Conservation (phyloP, 2,888 invertebrate species). For the Desoria tigrina region DNA sequence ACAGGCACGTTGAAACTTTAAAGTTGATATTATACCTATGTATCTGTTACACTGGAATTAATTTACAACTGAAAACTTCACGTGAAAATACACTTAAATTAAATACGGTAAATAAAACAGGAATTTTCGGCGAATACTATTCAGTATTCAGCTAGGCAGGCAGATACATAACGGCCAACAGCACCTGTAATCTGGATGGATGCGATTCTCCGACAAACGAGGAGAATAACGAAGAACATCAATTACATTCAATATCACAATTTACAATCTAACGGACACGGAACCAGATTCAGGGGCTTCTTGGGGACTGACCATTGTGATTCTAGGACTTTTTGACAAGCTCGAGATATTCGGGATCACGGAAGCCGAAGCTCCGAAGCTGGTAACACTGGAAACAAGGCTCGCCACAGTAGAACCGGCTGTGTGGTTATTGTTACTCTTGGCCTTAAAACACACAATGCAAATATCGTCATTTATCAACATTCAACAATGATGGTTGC, state of each 20-base stretch:
- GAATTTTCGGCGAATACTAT: no score
- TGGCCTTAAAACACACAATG: constrained; percentile 34
- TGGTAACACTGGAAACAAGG: constrained; percentile 51
- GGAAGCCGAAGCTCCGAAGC: constrained; percentile 47
- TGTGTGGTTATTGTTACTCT: constrained; percentile 52
- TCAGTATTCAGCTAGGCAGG: no score
- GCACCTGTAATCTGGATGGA: no score
- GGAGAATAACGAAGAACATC: background rate
- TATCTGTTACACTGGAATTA: no score
- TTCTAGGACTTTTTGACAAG: constrained; percentile 47
- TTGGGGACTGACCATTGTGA: constrained; percentile 52
- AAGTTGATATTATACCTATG: no score
- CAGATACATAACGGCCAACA: no score
- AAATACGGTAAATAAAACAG: no score
- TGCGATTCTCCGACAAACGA: background rate
- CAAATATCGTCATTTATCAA: background rate
- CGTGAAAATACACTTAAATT: no score
- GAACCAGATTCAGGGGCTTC: constrained; percentile 37
- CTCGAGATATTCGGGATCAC: constrained; percentile 38
- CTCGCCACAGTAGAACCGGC: constrained; percentile 51
- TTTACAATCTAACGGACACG: constrained; percentile 44
- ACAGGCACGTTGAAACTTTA: no score
- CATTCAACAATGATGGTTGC: background rate
- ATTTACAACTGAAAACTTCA: no score
- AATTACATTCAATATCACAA: constrained; percentile 1